Evolutionary conservation across 2,113 vertebrate genomes (phyloP).

Genomic region (Dipodomys ordii): DNA sequence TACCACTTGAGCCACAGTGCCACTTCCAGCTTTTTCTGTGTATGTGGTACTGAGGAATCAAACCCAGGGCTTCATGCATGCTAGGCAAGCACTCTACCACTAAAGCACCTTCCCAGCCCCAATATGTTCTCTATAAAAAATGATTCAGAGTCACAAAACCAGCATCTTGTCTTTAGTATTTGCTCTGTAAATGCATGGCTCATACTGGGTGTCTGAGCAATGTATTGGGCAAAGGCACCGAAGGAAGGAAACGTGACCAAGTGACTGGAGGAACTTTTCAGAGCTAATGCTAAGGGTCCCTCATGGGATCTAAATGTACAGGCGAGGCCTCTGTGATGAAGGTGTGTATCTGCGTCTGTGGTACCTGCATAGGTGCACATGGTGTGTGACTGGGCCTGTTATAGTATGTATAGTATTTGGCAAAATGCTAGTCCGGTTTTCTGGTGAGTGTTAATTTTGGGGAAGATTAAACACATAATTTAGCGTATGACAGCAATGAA

Average conservation of each 20-base stretch:
- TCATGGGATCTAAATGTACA: neutral
- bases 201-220: neutral
- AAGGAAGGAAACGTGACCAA: neutral
- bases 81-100: too few species aligned
- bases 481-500: neutral
- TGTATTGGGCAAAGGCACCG: neutral
- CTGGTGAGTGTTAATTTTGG: constrained; percentile 15
- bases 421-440: constrained; percentile 23
- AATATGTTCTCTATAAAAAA: too few species aligned
- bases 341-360: too few species aligned
- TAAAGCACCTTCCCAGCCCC: too few species aligned
- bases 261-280: neutral
- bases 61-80: too few species aligned
- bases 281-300: neutral
- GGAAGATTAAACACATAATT: constrained; percentile 18
- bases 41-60: too few species aligned
- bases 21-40: too few species aligned
- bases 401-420: neutral
- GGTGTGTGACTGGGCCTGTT: neutral
- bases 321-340: neutral
- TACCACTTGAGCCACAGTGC: too few species aligned
- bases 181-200: neutral
- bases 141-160: neutral
- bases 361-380: fast-evolving
- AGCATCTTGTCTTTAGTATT: neutral